Percentiles rank a stretch among this genome's conserved stretches.
Evolutionary conservation across 2,888 invertebrate genomes (phyloP).

Genomic region (Heliconius hortense): DNA sequence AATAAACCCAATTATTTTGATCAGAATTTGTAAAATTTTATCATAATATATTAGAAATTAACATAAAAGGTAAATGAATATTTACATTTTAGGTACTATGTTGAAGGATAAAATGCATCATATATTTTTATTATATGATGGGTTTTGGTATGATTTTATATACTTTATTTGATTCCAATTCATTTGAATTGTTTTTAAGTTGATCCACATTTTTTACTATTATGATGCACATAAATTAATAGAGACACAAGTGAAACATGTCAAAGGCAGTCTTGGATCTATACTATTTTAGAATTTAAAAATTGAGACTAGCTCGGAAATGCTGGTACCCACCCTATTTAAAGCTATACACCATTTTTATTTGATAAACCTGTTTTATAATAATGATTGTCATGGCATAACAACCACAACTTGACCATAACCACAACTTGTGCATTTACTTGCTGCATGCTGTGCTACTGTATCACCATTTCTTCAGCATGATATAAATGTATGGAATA

Average conservation of each 20-base stretch:
- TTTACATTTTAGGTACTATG: neutral
- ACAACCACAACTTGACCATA: too few relatives aligned
- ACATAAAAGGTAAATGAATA: neutral
- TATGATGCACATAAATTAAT: neutral
- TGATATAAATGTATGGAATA: too few relatives aligned
- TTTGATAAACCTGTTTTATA: neutral
- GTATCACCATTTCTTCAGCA: too few relatives aligned
- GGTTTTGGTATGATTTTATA: neutral
- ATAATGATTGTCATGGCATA: neutral
- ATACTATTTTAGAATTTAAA: neutral
- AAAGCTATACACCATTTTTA: neutral
- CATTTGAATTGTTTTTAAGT: neutral
- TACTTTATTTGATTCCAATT: neutral
- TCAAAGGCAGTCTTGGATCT: neutral
- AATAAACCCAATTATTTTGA: neutral
- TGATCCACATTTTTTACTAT: neutral
- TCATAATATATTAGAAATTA: neutral
- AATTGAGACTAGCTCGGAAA: neutral
- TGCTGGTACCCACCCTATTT: neutral
- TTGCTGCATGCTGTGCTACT: too few relatives aligned
- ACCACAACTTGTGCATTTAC: too few relatives aligned
- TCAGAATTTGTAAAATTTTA: slow-evolving; percentile 1
- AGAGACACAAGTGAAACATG: neutral
- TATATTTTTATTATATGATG: neutral
- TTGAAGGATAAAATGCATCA: neutral